Conservation (phyloP, 2,113 vertebrate genomes). For the Colossoma macropomum region DNA sequence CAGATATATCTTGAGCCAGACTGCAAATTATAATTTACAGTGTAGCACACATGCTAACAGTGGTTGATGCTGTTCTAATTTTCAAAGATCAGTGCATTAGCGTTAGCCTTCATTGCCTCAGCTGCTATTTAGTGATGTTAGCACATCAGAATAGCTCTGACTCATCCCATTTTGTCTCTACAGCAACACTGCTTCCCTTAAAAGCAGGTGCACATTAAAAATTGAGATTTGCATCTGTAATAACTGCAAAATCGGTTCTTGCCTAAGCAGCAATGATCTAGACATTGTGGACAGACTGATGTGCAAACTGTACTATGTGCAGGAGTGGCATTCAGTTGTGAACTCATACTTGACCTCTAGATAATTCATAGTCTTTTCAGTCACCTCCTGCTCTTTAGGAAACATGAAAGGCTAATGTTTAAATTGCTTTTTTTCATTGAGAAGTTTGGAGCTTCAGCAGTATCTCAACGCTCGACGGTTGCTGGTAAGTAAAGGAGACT, state of each 20-base stretch:
- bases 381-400: neutral
- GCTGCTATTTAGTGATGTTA: constrained; percentile 19
- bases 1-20: constrained; percentile 4
- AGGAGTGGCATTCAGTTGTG: neutral
- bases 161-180: constrained; percentile 18
- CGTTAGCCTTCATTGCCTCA: constrained; percentile 8
- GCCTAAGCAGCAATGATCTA: constrained; percentile 5
- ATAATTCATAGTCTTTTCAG: neutral
- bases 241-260: neutral
- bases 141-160: constrained; percentile 19
- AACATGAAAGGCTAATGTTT: constrained; percentile 45
- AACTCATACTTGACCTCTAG: neutral
- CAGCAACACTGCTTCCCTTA: neutral
- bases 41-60: constrained; percentile 15
- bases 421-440: constrained; percentile 55
- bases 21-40: neutral
- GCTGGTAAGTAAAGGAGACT: constrained; percentile 52
- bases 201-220: neutral
- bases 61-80: constrained; percentile 1
- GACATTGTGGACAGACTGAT: neutral
- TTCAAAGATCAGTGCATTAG: constrained; percentile 31
- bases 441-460: constrained; percentile 55
- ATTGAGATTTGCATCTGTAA: constrained; percentile 5
- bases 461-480: constrained; percentile 43
- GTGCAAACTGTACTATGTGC: neutral